phyloP scores from a whole-genome alignment of 2,888 invertebrate genomes.

The Octodonta nipae region DNA sequence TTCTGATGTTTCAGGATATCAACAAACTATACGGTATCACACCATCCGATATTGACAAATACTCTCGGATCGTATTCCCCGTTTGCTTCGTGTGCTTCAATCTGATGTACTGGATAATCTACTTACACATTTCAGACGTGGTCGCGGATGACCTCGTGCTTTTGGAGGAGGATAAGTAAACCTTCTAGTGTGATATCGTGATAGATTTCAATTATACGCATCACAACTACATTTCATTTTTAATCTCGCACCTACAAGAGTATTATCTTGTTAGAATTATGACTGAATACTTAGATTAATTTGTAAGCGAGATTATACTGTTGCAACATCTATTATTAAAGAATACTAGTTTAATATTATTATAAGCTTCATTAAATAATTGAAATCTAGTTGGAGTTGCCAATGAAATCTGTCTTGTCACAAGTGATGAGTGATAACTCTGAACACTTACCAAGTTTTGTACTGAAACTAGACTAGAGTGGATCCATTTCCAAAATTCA shows the following conservation, averaged over 20 bases:
- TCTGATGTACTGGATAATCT: slow-evolving; percentile 96
- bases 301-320: no score
- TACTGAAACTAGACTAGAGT: slow-evolving; percentile 21
- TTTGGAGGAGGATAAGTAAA: slow-evolving; percentile 56
- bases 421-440: slow-evolving; percentile 12
- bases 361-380: no score
- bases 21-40: slow-evolving; percentile 85
- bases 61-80: slow-evolving; percentile 94
- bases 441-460: slow-evolving; percentile 25
- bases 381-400: no score
- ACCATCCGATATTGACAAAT: slow-evolving; percentile 97
- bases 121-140: slow-evolving; percentile 89
- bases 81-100: slow-evolving; percentile 98
- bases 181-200: no score
- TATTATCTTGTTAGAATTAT: no score
- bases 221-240: no score
- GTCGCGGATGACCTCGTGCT: slow-evolving; percentile 86
- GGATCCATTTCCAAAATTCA: slow-evolving; percentile 8
- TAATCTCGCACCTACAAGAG: no score
- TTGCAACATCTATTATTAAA: no score
- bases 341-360: no score
- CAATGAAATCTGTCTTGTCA: slow-evolving; percentile 1
- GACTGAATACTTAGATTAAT: no score
- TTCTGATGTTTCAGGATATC: no score
- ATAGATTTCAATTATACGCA: no score